Base-by-base conservation (phyloP, 2,113 vertebrate genomes). In the Anguilla japonica region DNA sequence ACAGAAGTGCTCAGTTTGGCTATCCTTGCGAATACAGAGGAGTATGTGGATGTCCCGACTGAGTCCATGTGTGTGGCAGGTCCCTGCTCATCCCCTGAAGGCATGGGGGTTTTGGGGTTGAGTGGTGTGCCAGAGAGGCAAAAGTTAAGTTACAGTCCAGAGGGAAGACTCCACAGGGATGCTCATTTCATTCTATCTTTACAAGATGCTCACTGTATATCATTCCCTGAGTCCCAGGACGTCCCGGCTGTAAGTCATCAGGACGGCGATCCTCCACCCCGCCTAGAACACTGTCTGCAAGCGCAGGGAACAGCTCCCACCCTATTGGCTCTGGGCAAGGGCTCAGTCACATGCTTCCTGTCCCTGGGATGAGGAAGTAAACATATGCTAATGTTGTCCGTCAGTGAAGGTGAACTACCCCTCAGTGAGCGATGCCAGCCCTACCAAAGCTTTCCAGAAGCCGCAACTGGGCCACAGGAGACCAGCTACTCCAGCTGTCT, bases 111-210 rank as follows among this genome's bases (percentile, higher is more conserved):
- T 41, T n/a, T 3, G 46, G 53, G 43, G 43, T 34, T 56, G 43
- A 26, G 81, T 11, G 34, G 84, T n/a, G 41, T 81, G 71, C 84
- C 71, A 34, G 71, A 50, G 41, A n/a, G 79, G 53, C 78, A 81
- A 34, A 34, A 50, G 85, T 81, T 39, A 57, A 29, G 78, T 41
- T 18, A 39, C 34, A 81, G 79, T 22, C 16, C 81, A n/a, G 67
- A 75, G 67, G 79, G 34, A 5, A 40, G 14, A 43, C 81, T 50
- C 26, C 81, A 82, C n/a, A 22, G 20, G 11, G 22, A 29, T 14
- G 63, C 60, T 43, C 60, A 22, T 67, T 67, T 67, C 22, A 67
- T 67, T 67, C 22, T 67, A 20, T 67, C 26, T 22, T 67, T 22
- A 26, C 18, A 67, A 67, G 60, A 67, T 67, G 60, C 60, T 22